Evolutionary conservation across 2,113 vertebrate species (phyloP).

Genomic region (Alouatta palliata): DNA sequence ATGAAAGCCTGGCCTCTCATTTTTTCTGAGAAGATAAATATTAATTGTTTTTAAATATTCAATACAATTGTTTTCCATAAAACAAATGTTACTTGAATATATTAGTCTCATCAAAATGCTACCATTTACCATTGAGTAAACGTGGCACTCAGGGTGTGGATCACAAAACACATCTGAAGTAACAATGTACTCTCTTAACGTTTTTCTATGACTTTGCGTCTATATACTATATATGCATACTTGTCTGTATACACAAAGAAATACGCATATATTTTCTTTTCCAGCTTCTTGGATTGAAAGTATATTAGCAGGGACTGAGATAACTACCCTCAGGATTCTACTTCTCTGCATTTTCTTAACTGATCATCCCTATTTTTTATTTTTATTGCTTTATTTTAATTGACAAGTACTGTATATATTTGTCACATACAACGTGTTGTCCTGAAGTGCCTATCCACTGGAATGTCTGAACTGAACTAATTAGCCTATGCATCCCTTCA

Average conservation of each 20-base stretch:
- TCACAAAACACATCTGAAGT: background rate
- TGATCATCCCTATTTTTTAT: background rate
- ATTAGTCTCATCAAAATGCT: background rate
- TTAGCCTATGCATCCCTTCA: background rate
- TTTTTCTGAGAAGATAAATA: background rate
- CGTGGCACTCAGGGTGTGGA: background rate
- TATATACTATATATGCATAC: rapidly evolving
- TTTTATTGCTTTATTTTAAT: background rate
- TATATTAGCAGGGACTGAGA: background rate
- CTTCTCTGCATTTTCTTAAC: background rate
- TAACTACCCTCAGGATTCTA: background rate
- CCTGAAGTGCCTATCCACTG: background rate
- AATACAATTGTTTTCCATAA: background rate
- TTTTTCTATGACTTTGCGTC: background rate
- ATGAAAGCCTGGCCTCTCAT: background rate
- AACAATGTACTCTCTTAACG: background rate
- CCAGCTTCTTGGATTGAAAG: background rate
- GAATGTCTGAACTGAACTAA: background rate
- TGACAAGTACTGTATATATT: background rate
- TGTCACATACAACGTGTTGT: background rate
- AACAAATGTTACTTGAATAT: background rate
- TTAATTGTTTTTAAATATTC: background rate
- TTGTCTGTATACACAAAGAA: background rate
- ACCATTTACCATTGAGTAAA: background rate
- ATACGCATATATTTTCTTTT: background rate